Evolutionary conservation across 2,113 vertebrate species (phyloP).

Genomic region (Crotalus viridis): DNA sequence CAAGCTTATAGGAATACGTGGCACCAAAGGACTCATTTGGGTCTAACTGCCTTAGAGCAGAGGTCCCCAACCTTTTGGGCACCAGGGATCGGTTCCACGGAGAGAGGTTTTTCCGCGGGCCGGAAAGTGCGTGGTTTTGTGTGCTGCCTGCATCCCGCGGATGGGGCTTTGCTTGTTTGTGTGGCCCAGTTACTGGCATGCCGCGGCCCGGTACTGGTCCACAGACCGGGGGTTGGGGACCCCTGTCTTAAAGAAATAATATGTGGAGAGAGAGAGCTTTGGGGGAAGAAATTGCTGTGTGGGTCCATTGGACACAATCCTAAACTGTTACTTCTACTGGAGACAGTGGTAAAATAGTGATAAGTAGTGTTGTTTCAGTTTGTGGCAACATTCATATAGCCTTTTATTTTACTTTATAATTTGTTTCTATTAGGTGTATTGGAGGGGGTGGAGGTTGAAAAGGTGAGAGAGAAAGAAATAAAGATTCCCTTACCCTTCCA

Average conservation of each 20-base stretch:
- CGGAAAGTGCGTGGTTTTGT: no score
- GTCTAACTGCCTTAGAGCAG: neutral
- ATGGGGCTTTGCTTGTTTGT: no score
- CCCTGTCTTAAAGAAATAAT: neutral
- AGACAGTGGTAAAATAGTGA: neutral
- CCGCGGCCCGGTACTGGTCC: no score
- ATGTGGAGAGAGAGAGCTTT: neutral
- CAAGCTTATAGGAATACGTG: neutral
- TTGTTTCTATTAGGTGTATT: neutral
- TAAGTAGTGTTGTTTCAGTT: neutral
- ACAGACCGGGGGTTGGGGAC: no score
- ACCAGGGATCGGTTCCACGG: no score
- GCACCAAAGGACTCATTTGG: neutral
- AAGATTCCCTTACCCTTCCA: neutral
- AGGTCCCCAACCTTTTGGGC: no score
- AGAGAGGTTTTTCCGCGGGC: no score
- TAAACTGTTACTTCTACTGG: neutral
- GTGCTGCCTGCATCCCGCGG: no score
- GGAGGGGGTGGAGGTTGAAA: neutral
- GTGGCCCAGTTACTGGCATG: no score
- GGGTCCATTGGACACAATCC: neutral
- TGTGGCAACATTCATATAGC: neutral
- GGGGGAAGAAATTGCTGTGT: neutral
- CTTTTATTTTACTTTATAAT: neutral
- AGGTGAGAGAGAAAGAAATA: neutral